phyloP scores from a whole-genome alignment of 2,888 invertebrate genomes.

The Leucophenga montana region DNA sequence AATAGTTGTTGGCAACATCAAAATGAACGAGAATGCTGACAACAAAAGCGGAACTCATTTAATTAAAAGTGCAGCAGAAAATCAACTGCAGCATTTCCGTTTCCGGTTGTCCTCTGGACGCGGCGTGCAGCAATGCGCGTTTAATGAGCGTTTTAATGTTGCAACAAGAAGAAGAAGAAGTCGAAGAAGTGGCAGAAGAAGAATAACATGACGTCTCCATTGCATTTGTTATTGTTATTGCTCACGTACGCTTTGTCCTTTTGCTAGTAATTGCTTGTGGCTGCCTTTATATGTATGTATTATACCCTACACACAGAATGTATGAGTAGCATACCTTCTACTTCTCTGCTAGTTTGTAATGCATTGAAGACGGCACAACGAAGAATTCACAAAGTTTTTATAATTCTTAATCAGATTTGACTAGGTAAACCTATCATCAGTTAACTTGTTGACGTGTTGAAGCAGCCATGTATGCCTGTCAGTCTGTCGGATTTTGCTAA shows the following conservation, averaged over 20 bases:
- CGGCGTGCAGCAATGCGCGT: background rate
- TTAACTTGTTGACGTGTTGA: no score
- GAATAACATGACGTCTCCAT: background rate
- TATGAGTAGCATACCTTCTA: no score
- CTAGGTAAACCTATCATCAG: no score
- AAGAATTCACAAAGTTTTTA: no score
- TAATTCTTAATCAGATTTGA: no score
- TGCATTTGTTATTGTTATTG: background rate
- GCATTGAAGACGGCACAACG: no score
- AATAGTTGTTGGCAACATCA: background rate
- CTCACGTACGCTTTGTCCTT: conserved; percentile 10
- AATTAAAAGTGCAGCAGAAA: conserved; percentile 21
- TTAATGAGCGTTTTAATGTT: conserved; percentile 18
- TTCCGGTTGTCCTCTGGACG: conserved; percentile 8
- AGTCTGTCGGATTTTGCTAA: no score
- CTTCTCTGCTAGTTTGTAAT: no score
- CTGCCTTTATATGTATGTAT: background rate
- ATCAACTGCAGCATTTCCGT: conserved; percentile 8
- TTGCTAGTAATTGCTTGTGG: conserved; percentile 23
- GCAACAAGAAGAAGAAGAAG: background rate
- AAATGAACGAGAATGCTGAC: background rate
- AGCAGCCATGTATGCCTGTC: no score
- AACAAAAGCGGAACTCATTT: conserved; percentile 4
- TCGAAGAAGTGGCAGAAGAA: no score
- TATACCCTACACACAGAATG: background rate